A percentile compares a stretch with the other conserved stretches of the same genome.
Evolutionary conservation across 2,888 invertebrate species (phyloP).

Genomic region (Lathronympha strigana): DNA sequence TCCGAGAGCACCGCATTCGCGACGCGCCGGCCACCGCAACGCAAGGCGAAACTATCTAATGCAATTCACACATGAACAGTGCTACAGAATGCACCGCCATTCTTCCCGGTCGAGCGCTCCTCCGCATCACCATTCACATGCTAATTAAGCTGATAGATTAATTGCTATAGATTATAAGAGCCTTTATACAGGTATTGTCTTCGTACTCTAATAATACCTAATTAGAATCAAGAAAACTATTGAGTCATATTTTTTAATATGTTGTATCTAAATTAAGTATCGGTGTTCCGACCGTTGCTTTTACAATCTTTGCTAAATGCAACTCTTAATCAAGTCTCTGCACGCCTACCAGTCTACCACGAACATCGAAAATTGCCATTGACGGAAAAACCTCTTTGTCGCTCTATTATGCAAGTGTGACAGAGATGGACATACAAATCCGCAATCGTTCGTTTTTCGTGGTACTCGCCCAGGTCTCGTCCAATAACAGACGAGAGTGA

Average conservation of each 20-base stretch:
- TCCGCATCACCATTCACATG: slow-evolving; percentile 42
- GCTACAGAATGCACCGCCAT: slow-evolving; percentile 60
- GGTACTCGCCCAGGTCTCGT: too few species aligned
- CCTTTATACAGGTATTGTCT: slow-evolving; percentile 41
- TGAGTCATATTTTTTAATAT: slow-evolving; percentile 5
- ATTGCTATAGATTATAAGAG: slow-evolving; percentile 40
- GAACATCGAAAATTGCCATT: neutral
- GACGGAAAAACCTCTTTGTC: too few species aligned
- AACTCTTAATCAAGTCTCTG: too few species aligned
- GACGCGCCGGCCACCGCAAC: slow-evolving; percentile 58
- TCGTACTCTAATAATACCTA: slow-evolving; percentile 10
- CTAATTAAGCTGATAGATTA: slow-evolving; percentile 44
- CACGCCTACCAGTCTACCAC: neutral
- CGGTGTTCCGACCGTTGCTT: neutral
- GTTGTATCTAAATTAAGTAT: slow-evolving; percentile 1
- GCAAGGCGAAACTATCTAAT: slow-evolving; percentile 66
- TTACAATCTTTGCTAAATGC: neutral
- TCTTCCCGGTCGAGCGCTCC: slow-evolving; percentile 46
- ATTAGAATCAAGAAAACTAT: slow-evolving; percentile 6
- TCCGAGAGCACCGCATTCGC: slow-evolving; percentile 47
- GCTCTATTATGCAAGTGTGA: too few species aligned
- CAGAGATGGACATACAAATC: too few species aligned
- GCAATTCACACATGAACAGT: slow-evolving; percentile 72
- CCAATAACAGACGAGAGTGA: neutral
- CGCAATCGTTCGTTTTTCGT: too few species aligned